Evolutionary conservation across 2,113 vertebrate species (phyloP), one percentile per base, ranked within the genome.

Genomic region (Thalassarche chlororhynchos): DNA sequence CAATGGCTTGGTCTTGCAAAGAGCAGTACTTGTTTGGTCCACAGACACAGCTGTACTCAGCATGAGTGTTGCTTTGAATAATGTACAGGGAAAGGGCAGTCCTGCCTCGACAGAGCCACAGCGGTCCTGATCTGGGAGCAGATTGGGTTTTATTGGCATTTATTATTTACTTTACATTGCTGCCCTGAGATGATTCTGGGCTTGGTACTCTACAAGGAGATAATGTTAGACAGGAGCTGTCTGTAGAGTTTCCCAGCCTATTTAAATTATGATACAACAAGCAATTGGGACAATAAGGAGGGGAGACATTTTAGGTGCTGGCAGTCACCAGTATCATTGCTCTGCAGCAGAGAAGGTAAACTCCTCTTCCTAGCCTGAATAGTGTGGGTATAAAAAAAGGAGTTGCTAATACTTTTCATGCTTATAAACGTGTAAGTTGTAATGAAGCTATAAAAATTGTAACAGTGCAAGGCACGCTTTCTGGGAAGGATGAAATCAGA

Each of bases 401-500:
- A 70, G 24, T 25, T 65, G 14, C 77, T 65, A 54, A 74, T 78
- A 52, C 28, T 87, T 79, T 44, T 51, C 66, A 46, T 1, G 5
- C 61, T 64, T 44, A n/a, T 65, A 60, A 79, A 86, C 2, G 7
- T 47, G 51, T 55, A 65, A 46, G 85, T 49, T 79, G 55, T 87
- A 69, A 95, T 68, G 84, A 91, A 95, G 80, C 42, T 76, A 52
- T 58, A 81, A 72, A 69, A 68, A 83, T 36, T 57, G 61, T 52
- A 64, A 5, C 26, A 46, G 65, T 20, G 17, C 54, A 21, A 60
- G 82, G 66, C 61, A 12, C 31, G 89, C 40, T 83, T 86, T 83
- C 89, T 55, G 86, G 92, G 57, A 87, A 75, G 86, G 89, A 36
- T 80, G 86, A 87, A 94, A 94, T 90, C 89, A 87, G 92, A 92